Conservation (phyloP, 2,888 invertebrate genomes). For the Euphydryas editha region DNA sequence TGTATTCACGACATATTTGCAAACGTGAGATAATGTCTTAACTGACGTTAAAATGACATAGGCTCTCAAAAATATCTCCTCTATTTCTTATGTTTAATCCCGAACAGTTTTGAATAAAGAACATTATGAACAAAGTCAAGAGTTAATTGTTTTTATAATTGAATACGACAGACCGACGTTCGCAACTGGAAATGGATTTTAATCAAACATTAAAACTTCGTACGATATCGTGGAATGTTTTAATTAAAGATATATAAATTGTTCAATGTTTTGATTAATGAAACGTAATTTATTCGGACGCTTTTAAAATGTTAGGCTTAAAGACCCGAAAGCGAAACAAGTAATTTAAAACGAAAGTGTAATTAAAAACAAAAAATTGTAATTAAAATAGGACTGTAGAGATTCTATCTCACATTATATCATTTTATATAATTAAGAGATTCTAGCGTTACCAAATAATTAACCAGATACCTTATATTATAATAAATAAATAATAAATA, state of each 20-base stretch:
- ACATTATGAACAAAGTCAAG: constrained; percentile 2
- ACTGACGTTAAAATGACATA: neutral
- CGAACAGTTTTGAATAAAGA: neutral
- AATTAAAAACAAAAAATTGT: constrained; percentile 2
- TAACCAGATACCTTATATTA: no score
- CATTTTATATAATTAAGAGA: no score
- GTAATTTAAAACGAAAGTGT: neutral
- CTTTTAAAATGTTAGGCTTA: neutral
- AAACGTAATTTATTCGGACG: neutral
- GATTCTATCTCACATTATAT: no score
- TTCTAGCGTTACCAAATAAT: no score
- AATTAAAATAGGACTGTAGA: no score
- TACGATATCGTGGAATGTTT: neutral
- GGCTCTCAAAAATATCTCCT: neutral
- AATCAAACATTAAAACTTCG: constrained; percentile 12
- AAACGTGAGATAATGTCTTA: neutral
- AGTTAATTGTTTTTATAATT: constrained; percentile 12
- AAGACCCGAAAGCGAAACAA: neutral
- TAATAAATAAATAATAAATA: no score
- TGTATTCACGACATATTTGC: neutral
- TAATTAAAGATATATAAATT: constrained; percentile 3
- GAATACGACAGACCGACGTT: constrained; percentile 4
- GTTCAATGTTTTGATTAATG: constrained; percentile 2
- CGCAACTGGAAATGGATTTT: neutral
- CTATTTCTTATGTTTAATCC: neutral